Conservation (phyloP, 2,888 invertebrate genomes). For the Troilus luridus region DNA sequence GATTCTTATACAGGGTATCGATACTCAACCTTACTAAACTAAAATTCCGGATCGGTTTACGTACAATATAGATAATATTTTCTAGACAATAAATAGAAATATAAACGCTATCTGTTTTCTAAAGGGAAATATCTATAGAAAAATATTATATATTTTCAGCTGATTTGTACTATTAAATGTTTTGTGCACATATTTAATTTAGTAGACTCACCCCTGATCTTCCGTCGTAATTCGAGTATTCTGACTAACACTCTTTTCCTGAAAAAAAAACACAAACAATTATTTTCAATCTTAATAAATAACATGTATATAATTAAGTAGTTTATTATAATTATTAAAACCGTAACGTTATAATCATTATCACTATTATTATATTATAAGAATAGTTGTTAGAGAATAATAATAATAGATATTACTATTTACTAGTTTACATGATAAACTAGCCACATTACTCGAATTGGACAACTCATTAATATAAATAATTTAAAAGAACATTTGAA, state of each 20-base stretch:
- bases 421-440: too few species aligned
- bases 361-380: too few species aligned
- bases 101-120: background rate
- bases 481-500: too few species aligned
- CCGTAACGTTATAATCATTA: too few species aligned
- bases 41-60: background rate
- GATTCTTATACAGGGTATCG: background rate
- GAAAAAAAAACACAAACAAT: conserved; percentile 6
- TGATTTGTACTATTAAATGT: background rate
- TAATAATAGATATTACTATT: too few species aligned
- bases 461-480: too few species aligned
- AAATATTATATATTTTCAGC: background rate
- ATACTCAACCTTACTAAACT: background rate
- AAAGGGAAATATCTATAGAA: background rate
- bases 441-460: too few species aligned
- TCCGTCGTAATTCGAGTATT: conserved; percentile 54
- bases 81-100: background rate
- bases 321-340: too few species aligned
- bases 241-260: conserved; percentile 52
- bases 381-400: too few species aligned
- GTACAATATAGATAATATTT: background rate
- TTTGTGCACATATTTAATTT: background rate
- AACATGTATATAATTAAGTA: too few species aligned
- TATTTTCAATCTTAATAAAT: background rate
- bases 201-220: conserved; percentile 54